Conservation (phyloP, 2,113 vertebrate species). For the Corythoichthys intestinalis region DNA sequence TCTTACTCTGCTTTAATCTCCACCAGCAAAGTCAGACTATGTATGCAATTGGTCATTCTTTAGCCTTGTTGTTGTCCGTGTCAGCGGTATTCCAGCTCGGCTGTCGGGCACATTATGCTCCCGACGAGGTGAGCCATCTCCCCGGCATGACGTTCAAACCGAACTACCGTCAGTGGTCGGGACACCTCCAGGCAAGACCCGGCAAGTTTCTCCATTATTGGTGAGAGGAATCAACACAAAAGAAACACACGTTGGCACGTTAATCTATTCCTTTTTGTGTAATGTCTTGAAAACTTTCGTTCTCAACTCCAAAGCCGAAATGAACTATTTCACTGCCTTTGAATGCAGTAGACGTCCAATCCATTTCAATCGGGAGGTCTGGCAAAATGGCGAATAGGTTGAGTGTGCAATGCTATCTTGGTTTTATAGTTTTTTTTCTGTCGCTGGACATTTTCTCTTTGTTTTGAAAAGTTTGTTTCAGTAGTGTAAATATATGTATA, state of each 20-base stretch:
- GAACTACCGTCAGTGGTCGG: slow-evolving; percentile 72
- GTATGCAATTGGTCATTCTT: neutral
- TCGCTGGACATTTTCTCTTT: no score
- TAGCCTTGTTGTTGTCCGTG: slow-evolving; percentile 23
- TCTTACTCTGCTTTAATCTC: neutral
- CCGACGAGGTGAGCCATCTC: slow-evolving; percentile 64
- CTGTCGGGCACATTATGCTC: slow-evolving; percentile 51
- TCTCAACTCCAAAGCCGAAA: neutral
- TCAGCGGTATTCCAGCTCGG: slow-evolving; percentile 26
- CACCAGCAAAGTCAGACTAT: neutral
- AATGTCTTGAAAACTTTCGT: neutral
- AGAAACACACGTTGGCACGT: neutral
- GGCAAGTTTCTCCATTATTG: slow-evolving; percentile 75
- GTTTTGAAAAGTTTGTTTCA: no score
- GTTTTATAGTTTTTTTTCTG: no score
- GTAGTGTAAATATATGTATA: no score
- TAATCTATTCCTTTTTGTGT: neutral
- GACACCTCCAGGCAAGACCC: slow-evolving; percentile 65
- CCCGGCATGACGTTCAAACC: slow-evolving; percentile 70
- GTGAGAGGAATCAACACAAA: slow-evolving; percentile 44
- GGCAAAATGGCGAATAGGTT: no score
- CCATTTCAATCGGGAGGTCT: no score
- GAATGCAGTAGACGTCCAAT: no score
- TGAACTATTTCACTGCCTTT: no score
- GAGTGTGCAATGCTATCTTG: no score